phyloP scores from a whole-genome alignment of 2,113 vertebrate genomes.

The Aviceda subcristata region DNA sequence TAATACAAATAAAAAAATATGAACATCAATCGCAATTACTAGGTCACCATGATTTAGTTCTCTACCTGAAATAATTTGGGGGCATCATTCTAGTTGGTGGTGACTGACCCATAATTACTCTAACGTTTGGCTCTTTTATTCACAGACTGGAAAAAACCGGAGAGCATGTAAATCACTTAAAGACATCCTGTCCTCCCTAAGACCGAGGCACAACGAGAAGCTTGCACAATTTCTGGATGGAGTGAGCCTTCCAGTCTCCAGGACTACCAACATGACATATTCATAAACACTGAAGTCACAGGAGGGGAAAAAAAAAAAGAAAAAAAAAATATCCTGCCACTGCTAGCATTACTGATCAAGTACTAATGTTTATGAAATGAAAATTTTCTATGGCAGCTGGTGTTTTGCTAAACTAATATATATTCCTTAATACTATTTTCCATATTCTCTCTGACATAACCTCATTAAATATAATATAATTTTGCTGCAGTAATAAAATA shows the following conservation, averaged over 20 bases:
- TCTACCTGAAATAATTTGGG: background rate
- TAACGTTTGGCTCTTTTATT: background rate
- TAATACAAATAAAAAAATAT: background rate
- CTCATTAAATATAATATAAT: background rate
- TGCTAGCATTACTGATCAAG: background rate
- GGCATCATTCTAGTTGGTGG: background rate
- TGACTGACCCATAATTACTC: background rate
- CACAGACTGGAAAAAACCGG: background rate
- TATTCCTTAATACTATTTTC: background rate
- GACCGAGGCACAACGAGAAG: background rate
- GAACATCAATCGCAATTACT: background rate
- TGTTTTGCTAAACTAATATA: background rate
- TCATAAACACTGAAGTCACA: background rate
- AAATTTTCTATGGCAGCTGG: background rate
- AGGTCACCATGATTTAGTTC: background rate
- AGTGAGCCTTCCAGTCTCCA: background rate
- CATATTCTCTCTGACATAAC: background rate
- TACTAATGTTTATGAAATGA: background rate
- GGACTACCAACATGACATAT: background rate
- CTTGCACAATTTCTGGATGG: background rate
- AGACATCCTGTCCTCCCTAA: fast-evolving
- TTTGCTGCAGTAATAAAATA: background rate
- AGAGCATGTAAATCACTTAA: background rate
- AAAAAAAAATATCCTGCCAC: no score
- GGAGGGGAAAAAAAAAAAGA: background rate